Evolutionary conservation across 2,113 vertebrate genomes (phyloP).

Genomic region (Anas platyrhynchos): DNA sequence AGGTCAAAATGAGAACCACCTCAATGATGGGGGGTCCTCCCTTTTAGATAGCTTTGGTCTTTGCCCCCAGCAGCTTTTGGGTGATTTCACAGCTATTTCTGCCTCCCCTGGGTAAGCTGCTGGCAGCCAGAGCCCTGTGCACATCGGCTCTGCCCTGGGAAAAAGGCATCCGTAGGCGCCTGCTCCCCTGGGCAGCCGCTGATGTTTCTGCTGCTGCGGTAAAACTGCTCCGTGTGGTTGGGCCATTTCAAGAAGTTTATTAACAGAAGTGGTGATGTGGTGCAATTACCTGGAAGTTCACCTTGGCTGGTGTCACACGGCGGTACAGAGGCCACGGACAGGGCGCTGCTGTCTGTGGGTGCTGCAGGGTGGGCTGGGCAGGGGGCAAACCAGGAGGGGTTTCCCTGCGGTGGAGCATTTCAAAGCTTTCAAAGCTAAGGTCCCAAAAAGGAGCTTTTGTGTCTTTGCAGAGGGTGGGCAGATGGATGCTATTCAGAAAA

Average conservation of each 20-base stretch:
- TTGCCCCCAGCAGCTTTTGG: neutral
- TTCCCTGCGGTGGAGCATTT: accelerated
- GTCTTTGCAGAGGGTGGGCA: neutral
- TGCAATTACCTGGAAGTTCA: conserved; percentile 50
- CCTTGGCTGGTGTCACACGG: neutral
- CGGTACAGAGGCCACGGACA: accelerated
- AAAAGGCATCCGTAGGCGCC: neutral
- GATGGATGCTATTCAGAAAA: neutral
- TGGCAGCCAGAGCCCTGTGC: neutral
- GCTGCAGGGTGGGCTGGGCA: neutral
- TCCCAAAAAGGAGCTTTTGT: neutral
- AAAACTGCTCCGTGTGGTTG: neutral
- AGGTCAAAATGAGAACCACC: accelerated
- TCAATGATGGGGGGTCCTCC: neutral
- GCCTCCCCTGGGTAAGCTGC: neutral
- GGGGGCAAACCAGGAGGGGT: accelerated
- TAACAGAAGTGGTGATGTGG: conserved; percentile 70
- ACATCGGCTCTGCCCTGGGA: neutral
- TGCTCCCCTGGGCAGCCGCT: neutral
- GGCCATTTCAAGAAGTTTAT: conserved; percentile 61
- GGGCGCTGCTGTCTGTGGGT: accelerated
- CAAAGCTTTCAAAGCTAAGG: accelerated
- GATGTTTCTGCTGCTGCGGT: conserved; percentile 35
- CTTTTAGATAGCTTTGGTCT: accelerated
- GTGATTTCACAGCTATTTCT: accelerated